A percentile compares a stretch with the other conserved stretches of the same genome.
phyloP scores from a whole-genome alignment of 2,797 vertebrate species.

The Glossophaga mutica region DNA sequence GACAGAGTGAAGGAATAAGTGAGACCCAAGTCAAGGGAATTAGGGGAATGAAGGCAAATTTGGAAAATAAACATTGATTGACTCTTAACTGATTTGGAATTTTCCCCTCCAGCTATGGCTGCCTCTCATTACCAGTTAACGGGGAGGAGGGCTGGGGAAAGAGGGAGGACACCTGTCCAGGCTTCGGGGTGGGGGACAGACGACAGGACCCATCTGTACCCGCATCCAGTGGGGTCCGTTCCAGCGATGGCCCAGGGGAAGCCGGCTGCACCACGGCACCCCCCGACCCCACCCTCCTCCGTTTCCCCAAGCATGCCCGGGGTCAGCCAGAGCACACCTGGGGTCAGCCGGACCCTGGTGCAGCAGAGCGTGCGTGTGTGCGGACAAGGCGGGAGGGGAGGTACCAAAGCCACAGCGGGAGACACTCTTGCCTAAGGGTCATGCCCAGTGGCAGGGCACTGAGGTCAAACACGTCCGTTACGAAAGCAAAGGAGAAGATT shows the following conservation, averaged over 20 bases:
- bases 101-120: neutral
- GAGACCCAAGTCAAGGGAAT: neutral
- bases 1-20: neutral
- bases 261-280: neutral
- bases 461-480: neutral
- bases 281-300: neutral
- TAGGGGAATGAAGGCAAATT: neutral
- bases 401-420: neutral
- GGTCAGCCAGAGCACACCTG: neutral
- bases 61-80: slow-evolving; percentile 53
- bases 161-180: neutral
- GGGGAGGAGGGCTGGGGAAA: neutral
- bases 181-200: neutral
- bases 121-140: neutral
- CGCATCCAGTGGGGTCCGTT: neutral
- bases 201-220: neutral
- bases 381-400: neutral
- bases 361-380: neutral
- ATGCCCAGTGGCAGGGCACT: too few species aligned
- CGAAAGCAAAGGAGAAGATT: too few species aligned
- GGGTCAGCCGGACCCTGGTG: neutral
- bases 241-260: neutral
- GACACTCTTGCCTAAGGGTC: neutral
- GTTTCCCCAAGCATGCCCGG: neutral
- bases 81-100: neutral